These are phyloP conservation scores for Sebastes fasciatus DNA, from an alignment of 2,113 vertebrate species.

Conservation along the genomic window DNA sequence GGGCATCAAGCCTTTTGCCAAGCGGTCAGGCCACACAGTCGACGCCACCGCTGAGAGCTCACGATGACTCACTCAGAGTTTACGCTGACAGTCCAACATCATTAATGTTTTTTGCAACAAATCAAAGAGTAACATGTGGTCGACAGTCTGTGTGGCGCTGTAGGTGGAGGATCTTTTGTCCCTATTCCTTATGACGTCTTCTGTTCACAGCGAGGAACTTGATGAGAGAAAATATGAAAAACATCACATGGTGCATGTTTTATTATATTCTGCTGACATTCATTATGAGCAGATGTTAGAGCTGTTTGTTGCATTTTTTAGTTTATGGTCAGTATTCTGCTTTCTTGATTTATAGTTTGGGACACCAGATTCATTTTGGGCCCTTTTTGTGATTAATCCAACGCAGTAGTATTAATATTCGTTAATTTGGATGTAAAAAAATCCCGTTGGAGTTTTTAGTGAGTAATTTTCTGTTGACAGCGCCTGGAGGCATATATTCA, in stretches of 20 bases:
- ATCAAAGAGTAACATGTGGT: conserved; percentile 20
- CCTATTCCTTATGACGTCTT: not conserved
- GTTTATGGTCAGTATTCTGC: not conserved
- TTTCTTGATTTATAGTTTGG: not conserved
- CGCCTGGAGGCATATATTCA: not conserved
- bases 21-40: conserved; percentile 64
- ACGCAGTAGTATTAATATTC: not conserved
- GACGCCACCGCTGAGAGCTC: conserved; percentile 29
- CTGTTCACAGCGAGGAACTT: not conserved
- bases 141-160: conserved; percentile 47
- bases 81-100: conserved; percentile 19
- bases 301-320: not conserved
- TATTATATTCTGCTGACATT: not conserved
- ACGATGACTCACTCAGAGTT: not conserved
- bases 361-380: not conserved
- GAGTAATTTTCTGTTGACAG: not conserved
- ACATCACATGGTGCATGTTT: not conserved
- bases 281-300: not conserved
- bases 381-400: not conserved
- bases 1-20: conserved; percentile 32
- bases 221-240: not conserved
- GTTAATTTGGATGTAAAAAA: not conserved
- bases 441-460: not conserved
- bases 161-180: not conserved
- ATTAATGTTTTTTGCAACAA: not conserved